phyloP scores from a whole-genome alignment of 2,888 invertebrate genomes.

The Ptilodon capucinus region DNA sequence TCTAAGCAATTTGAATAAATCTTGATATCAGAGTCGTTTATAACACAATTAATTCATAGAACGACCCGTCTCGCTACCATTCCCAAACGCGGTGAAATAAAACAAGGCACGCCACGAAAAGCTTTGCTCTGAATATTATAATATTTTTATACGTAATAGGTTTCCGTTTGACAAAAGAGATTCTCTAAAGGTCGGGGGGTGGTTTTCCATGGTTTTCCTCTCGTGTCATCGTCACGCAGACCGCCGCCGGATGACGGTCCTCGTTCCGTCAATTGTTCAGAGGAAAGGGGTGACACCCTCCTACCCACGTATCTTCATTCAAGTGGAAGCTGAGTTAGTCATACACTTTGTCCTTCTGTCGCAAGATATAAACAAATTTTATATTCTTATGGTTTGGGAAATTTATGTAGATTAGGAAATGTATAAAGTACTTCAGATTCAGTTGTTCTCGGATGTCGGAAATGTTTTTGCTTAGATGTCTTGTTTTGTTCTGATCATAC shows the following conservation, averaged over 20 bases:
- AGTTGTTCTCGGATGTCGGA: too few species aligned
- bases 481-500: too few species aligned
- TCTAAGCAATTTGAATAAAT: neutral
- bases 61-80: conserved; percentile 1
- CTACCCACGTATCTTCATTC: conserved; percentile 67
- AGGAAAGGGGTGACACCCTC: conserved; percentile 74
- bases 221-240: conserved; percentile 49
- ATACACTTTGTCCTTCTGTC: conserved; percentile 25
- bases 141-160: conserved; percentile 14
- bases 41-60: neutral
- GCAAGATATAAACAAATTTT: conserved; percentile 15
- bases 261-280: conserved; percentile 61
- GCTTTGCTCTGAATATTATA: conserved; percentile 14
- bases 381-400: conserved; percentile 20
- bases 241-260: conserved; percentile 57
- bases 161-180: conserved; percentile 22
- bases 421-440: neutral
- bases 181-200: conserved; percentile 9
- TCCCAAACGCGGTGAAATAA: conserved; percentile 4
- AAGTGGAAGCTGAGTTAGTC: conserved; percentile 63
- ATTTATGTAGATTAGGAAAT: conserved; percentile 16
- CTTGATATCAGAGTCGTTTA: neutral
- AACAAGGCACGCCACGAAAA: conserved; percentile 7
- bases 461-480: too few species aligned
- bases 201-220: conserved; percentile 40